A percentile compares a stretch with the other conserved stretches of the same genome.
These are phyloP conservation scores for Casuarius casuarius DNA, from an alignment of 2,113 vertebrate genomes.

Conservation along the genomic window DNA sequence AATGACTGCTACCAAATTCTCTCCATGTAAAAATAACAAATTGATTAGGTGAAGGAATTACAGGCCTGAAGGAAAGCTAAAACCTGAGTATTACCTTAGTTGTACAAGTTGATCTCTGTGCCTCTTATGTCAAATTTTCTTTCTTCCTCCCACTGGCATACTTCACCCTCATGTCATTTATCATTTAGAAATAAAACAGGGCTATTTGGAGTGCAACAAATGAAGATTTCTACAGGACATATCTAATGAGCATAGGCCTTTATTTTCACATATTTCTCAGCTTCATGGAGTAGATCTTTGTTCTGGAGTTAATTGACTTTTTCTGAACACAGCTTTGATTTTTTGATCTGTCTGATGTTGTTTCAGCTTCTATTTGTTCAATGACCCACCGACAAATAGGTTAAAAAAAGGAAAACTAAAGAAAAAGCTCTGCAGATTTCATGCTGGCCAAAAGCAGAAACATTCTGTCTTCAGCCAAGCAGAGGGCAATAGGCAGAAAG, in stretches of 20 bases:
- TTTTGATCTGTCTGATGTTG: not conserved
- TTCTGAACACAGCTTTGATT: not conserved
- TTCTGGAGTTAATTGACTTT: slow-evolving; percentile 12
- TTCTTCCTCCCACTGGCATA: not conserved
- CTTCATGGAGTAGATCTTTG: not conserved
- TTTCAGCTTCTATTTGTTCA: not conserved
- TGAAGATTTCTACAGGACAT: not conserved
- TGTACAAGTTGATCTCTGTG: not conserved
- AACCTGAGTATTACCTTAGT: not conserved
- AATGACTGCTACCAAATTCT: not conserved
- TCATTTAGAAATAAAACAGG: not conserved
- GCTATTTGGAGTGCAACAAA: not conserved
- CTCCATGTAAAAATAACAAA: not conserved
- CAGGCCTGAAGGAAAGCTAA: not conserved
- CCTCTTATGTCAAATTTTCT: not conserved
- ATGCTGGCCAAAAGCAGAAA: not conserved
- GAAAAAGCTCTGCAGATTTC: not conserved
- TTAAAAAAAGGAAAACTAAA: not conserved
- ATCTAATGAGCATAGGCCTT: not conserved
- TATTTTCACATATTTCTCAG: not conserved
- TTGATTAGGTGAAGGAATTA: not conserved
- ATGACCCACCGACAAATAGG: not conserved
- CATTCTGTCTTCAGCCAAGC: not conserved
- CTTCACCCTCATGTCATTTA: not conserved
- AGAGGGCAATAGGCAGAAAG: not conserved